Evolutionary conservation across 2,797 vertebrate species (phyloP).

Genomic region (Dicrostonyx torquatus): DNA sequence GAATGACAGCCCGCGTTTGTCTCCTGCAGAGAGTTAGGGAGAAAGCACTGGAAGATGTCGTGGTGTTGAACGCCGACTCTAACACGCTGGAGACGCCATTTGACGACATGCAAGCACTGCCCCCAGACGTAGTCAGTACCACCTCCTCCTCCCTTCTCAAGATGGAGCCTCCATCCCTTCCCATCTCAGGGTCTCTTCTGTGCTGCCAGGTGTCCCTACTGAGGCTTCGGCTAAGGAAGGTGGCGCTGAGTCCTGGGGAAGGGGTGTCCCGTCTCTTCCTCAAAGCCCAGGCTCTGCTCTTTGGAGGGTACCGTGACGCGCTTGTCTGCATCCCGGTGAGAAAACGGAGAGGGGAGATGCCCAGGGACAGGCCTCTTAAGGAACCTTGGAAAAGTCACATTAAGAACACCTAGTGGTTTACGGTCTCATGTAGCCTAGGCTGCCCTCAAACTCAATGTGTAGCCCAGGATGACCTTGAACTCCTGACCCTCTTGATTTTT

Average conservation of each 20-base stretch:
- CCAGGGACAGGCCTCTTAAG: neutral
- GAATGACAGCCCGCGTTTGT: neutral
- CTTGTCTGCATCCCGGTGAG: conserved; percentile 86
- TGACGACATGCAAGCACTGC: conserved; percentile 91
- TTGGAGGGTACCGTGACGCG: conserved; percentile 92
- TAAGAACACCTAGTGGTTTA: neutral
- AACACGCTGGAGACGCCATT: conserved; percentile 93
- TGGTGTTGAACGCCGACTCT: conserved; percentile 93
- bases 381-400: neutral
- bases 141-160: neutral
- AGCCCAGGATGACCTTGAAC: neutral
- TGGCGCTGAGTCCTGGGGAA: conserved; percentile 89
- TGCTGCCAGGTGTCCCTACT: conserved; percentile 88
- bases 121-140: conserved; percentile 91
- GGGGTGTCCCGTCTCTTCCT: conserved; percentile 93
- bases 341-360: neutral
- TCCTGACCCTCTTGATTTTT: neutral
- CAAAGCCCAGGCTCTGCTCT: conserved; percentile 92
- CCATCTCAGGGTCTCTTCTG: conserved; percentile 63
- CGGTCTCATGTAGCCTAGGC: neutral
- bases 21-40: conserved; percentile 87
- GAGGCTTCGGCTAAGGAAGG: conserved; percentile 90
- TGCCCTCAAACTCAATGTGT: neutral
- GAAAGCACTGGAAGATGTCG: conserved; percentile 92
- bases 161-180: no score